Evolutionary conservation across 2,888 invertebrate species (phyloP), one percentile per base, ranked within the genome.

Genomic region (Drosophila cognata): DNA sequence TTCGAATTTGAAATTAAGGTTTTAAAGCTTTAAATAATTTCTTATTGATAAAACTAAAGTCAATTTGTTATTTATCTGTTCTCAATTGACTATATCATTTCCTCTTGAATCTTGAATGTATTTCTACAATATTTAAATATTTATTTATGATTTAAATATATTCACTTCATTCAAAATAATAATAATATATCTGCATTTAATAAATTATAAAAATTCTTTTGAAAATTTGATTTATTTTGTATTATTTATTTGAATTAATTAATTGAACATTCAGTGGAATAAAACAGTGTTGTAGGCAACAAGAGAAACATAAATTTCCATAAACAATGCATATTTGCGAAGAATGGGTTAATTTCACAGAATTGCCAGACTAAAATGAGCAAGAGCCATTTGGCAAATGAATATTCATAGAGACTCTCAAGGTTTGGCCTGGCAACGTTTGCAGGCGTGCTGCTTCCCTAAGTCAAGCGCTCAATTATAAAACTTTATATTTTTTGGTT

Each of bases 381-480:
- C 55, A 62, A 33, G 50, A 72, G 41, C 51, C 77, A 67, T 80
- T 78, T 71, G 50, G 51, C 62, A 64, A 78, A 83, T 74, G 58
- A 76, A 75, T 73, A 77, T 76, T 74, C 70, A 68, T 51, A 64
- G 29, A 60, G 60, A 62, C 62, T 69, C 69, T 43, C 73, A 63
- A 50, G 35, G 55, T 70, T 61, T 56, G 18, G 36, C 16, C 58
- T 41, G 70, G 61, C 64, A 68, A 76, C 56, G 71, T 62, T 77
- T 77, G 70, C 33, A 55, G 50, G 52, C 50, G 21, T 21, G 55
- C 55, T 55, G 69, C 75, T 67, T 51, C 63, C 57, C 63, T 75
- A 74, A 86, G 86, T 81, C 86, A 86, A 83, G 87, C 76, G 74
- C 87, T 83, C 84, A 83, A 88, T 83, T 84, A 88, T 66, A 55